phyloP scores from a whole-genome alignment of 2,113 vertebrate genomes.

The Nicator chloris region DNA sequence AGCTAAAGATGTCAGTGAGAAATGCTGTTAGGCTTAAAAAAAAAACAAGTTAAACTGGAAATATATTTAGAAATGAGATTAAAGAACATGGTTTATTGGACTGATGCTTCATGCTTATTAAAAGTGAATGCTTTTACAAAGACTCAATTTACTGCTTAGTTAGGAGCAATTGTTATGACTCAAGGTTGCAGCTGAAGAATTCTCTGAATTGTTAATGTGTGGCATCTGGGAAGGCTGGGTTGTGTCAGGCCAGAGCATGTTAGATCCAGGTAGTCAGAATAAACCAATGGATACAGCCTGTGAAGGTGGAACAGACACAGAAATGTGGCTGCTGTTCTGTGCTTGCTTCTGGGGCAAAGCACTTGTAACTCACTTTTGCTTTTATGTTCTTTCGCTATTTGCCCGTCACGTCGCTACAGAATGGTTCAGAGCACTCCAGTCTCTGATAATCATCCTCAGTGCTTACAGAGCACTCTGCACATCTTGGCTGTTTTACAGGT shows the following conservation, averaged over 20 bases:
- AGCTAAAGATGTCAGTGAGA: not conserved
- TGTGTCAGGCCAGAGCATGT: not conserved
- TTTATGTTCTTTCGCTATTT: not conserved
- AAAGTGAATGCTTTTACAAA: not conserved
- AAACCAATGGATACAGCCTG: not conserved
- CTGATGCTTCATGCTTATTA: not conserved
- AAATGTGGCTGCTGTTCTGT: not conserved
- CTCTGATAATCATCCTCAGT: not conserved
- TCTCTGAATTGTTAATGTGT: not conserved
- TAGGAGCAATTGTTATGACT: not conserved
- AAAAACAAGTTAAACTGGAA: not conserved
- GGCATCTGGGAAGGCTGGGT: not conserved
- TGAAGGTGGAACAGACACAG: not conserved
- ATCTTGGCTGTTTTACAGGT: not conserved
- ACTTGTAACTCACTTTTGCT: not conserved
- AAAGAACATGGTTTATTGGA: not conserved
- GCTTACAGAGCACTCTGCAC: not conserved
- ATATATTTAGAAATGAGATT: not conserved
- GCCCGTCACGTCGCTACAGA: accelerated
- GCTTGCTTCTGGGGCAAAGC: not conserved
- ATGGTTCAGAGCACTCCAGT: not conserved
- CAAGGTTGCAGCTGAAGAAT: not conserved
- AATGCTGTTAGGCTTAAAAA: not conserved
- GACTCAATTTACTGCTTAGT: not conserved
- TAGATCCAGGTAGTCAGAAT: not conserved